Conservation (phyloP, 1,140 invertebrate genomes). For the Odontomachus brunneus region DNA sequence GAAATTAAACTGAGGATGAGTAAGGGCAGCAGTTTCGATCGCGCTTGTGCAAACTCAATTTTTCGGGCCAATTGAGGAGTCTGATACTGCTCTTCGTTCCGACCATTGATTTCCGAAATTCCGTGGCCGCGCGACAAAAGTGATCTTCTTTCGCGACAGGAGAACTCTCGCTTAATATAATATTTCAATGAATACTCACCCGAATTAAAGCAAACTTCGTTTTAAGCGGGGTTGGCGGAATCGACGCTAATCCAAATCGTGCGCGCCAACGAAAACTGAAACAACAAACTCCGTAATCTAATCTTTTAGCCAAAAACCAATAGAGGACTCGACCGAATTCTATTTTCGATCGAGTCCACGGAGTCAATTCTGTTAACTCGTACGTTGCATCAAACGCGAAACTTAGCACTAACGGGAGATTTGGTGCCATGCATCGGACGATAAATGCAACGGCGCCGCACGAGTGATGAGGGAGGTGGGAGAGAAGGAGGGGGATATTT, state of each 20-base stretch:
- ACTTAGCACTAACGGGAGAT: slow-evolving; percentile 29
- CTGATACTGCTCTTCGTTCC: neutral
- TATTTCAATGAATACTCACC: slow-evolving; percentile 51
- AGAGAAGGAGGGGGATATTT: too few relatives aligned
- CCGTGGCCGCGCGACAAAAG: neutral
- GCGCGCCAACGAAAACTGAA: slow-evolving; percentile 57
- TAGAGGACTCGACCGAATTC: slow-evolving; percentile 60
- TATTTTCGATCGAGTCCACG: slow-evolving; percentile 32
- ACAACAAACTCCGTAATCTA: slow-evolving; percentile 69
- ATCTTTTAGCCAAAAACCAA: slow-evolving; percentile 68
- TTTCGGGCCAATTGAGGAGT: slow-evolving; percentile 10
- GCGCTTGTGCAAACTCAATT: neutral
- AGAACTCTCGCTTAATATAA: slow-evolving; percentile 30
- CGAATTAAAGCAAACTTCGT: slow-evolving; percentile 50
- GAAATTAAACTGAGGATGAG: slow-evolving; percentile 29
- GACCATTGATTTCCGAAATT: slow-evolving; percentile 20
- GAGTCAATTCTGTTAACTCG: slow-evolving; percentile 44
- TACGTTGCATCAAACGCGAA: neutral
- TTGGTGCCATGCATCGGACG: slow-evolving; percentile 4
- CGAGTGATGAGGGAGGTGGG: neutral
- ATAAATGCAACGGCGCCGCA: neutral
- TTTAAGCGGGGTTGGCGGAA: slow-evolving; percentile 60
- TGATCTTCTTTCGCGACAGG: neutral
- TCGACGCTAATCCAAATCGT: slow-evolving; percentile 64
- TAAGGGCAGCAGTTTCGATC: neutral